A percentile compares a stretch with the other conserved stretches of the same genome.
These are phyloP conservation scores for Eubucco bourcierii DNA, from an alignment of 2,113 vertebrate genomes.

Conservation along the genomic window DNA sequence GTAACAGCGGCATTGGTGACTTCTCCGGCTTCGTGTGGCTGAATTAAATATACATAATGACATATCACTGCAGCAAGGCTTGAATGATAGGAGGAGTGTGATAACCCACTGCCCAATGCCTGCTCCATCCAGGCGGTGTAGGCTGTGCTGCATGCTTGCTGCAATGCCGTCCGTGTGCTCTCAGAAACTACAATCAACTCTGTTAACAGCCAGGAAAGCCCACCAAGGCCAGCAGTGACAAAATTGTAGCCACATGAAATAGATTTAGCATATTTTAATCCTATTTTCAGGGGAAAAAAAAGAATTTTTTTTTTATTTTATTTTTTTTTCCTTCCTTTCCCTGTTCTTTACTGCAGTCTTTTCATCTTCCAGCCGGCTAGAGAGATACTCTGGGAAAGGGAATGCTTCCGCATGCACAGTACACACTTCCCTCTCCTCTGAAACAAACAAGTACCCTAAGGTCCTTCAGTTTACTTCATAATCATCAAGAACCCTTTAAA, in stretches of 20 bases:
- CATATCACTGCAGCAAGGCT: neutral
- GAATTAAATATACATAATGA: neutral
- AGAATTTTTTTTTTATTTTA: neutral
- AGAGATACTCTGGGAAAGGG: conserved; percentile 21
- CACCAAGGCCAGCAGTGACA: neutral
- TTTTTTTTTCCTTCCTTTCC: neutral
- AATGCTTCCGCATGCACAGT: neutral
- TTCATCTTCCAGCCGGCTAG: conserved; percentile 12
- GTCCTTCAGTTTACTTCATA: neutral
- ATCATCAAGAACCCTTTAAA: neutral
- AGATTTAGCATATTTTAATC: neutral
- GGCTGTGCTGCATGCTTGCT: neutral
- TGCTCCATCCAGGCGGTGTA: neutral
- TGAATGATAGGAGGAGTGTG: neutral
- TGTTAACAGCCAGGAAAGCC: neutral
- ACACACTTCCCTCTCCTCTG: neutral
- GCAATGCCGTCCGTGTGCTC: neutral
- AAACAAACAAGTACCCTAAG: conserved; percentile 29
- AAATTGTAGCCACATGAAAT: neutral
- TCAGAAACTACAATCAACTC: neutral
- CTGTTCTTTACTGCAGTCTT: neutral
- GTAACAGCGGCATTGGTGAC: neutral
- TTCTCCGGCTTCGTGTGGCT: neutral
- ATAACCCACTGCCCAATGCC: neutral
- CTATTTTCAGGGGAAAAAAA: neutral